phyloP scores from a whole-genome alignment of 1,140 invertebrate species.

The Micrasema minimum region DNA sequence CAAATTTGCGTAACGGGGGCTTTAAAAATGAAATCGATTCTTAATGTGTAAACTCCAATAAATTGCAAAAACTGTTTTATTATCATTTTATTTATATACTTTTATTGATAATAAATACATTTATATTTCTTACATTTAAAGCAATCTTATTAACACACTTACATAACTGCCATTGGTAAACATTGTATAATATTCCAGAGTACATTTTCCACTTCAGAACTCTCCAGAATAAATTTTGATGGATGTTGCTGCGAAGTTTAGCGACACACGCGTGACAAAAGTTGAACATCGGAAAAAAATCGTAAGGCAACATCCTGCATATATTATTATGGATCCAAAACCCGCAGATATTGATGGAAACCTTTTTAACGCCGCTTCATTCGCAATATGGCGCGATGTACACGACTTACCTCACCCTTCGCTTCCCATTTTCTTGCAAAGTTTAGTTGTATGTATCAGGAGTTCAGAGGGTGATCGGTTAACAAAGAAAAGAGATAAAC shows the following conservation, averaged over 20 bases:
- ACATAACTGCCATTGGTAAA: too few relatives aligned
- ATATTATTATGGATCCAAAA: conserved; percentile 33
- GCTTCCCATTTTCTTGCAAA: conserved; percentile 14
- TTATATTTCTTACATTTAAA: too few relatives aligned
- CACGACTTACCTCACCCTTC: conserved; percentile 5
- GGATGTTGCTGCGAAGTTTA: conserved; percentile 26
- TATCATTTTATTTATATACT: too few relatives aligned
- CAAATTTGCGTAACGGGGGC: too few relatives aligned
- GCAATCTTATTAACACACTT: too few relatives aligned
- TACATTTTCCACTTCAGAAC: neutral
- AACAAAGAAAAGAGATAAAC: conserved; percentile 4
- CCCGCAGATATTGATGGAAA: conserved; percentile 43
- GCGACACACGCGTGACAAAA: conserved; percentile 32
- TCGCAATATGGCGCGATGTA: conserved; percentile 10
- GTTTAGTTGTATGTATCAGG: conserved; percentile 36
- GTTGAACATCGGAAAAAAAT: conserved; percentile 30
- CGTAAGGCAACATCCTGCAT: conserved; percentile 28
- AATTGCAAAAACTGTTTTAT: too few relatives aligned
- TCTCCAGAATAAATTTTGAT: conserved; percentile 20
- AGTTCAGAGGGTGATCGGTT: conserved; percentile 18
- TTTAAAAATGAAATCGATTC: too few relatives aligned
- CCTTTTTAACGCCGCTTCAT: conserved; percentile 26
- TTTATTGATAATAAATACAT: too few relatives aligned
- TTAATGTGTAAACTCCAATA: too few relatives aligned
- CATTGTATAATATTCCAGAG: neutral